These are phyloP conservation scores for Geopemphigus sp. DNA, from an alignment of 1,140 invertebrate species.

Conservation along the genomic window DNA sequence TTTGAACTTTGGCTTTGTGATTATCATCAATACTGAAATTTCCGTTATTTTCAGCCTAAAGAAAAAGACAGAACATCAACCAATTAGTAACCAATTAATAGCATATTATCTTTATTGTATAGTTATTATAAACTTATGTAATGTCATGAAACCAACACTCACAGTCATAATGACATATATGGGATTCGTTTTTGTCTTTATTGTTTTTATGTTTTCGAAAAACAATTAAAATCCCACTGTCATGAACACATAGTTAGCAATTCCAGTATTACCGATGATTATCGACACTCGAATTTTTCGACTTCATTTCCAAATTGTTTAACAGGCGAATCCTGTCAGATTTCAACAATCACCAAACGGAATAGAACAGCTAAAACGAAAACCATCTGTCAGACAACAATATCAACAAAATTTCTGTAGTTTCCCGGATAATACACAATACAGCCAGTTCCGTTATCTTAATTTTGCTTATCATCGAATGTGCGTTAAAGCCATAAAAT, in stretches of 20 bases:
- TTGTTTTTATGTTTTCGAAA: too few species aligned
- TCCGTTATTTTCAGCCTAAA: background rate
- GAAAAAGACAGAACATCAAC: background rate
- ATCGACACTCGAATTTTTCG: too few species aligned
- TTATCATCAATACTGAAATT: background rate
- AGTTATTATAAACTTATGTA: background rate
- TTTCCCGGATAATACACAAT: too few species aligned
- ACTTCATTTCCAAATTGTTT: background rate
- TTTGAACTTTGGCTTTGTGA: slow-evolving; percentile 7
- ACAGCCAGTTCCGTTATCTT: too few species aligned
- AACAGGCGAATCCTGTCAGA: background rate
- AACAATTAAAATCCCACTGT: too few species aligned
- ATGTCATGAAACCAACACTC: background rate
- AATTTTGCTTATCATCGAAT: too few species aligned
- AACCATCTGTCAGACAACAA: too few species aligned
- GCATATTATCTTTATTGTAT: background rate
- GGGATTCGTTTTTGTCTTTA: too few species aligned
- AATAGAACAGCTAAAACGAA: too few species aligned
- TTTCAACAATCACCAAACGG: too few species aligned
- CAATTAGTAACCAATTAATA: background rate
- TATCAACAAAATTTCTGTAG: too few species aligned
- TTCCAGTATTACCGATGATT: background rate
- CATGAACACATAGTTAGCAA: background rate
- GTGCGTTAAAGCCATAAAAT: too few species aligned
- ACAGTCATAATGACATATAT: background rate